Evolutionary conservation across 2,797 vertebrate species (phyloP).

Genomic region (Carcharodon carcharias): DNA sequence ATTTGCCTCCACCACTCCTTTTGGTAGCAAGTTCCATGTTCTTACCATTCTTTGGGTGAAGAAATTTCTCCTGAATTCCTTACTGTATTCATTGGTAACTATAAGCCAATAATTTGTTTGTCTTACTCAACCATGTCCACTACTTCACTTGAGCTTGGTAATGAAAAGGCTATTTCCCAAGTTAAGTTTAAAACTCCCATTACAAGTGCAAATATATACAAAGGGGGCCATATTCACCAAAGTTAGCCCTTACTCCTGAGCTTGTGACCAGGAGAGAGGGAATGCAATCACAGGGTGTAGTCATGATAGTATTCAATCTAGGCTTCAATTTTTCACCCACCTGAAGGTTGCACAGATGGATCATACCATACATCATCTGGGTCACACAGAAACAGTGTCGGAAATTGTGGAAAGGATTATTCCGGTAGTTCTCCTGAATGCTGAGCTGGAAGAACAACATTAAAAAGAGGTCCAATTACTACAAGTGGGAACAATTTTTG

Average conservation of each 20-base stretch:
- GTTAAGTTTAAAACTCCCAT: not conserved
- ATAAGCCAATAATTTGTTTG: not conserved
- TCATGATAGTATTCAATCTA: too few species aligned
- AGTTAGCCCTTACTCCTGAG: not conserved
- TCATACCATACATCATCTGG: conserved; percentile 99
- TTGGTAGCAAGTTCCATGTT: not conserved
- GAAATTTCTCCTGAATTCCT: not conserved
- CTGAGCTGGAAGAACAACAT: conserved; percentile 62
- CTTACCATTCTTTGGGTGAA: not conserved
- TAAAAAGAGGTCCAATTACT: not conserved
- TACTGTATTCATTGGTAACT: not conserved
- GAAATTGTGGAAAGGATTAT: conserved; percentile 97
- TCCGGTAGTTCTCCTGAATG: conserved; percentile 93
- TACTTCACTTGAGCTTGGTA: not conserved
- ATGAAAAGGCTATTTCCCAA: not conserved
- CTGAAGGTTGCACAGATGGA: conserved; percentile 88
- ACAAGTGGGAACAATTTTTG: not conserved
- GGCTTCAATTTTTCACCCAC: conserved; percentile 52
- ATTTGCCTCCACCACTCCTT: not conserved
- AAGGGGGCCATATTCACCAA: not conserved
- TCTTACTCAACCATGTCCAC: not conserved
- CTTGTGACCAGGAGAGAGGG: not conserved
- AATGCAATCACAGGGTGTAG: not conserved
- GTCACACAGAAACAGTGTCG: conserved; percentile 97
- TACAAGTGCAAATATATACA: not conserved